Conservation (phyloP, 1,140 invertebrate species). For the Caenorhabditis inopinata region DNA sequence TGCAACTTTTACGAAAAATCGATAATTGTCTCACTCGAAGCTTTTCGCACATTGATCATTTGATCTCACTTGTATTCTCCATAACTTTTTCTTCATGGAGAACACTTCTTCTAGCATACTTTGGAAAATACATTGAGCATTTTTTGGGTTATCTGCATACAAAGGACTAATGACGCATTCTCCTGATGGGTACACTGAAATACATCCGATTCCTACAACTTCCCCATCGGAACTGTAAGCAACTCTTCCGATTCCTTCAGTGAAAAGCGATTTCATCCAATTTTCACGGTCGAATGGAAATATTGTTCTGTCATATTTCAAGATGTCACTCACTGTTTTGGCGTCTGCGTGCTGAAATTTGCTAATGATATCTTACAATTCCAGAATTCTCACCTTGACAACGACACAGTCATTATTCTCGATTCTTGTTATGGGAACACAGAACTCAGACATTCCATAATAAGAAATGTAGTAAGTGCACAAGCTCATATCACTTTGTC, state of each 20-base stretch:
- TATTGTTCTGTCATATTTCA: conserved; percentile 25
- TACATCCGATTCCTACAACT: background rate
- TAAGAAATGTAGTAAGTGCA: conserved; percentile 2
- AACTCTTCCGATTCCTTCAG: background rate
- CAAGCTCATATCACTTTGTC: background rate
- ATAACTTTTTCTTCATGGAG: background rate
- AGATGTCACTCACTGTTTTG: background rate
- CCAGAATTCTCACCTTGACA: background rate
- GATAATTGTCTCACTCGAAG: background rate
- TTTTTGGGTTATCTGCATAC: background rate
- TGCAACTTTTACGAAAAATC: background rate
- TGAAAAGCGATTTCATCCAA: conserved; percentile 8
- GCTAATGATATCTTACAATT: background rate
- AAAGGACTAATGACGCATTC: conserved; percentile 5
- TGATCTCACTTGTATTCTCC: conserved; percentile 9
- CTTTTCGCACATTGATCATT: background rate
- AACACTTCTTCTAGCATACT: conserved; percentile 11
- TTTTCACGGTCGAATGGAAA: conserved; percentile 17
- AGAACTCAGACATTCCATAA: background rate
- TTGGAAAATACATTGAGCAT: background rate
- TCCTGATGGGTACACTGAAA: conserved; percentile 11
- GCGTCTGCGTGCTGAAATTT: background rate
- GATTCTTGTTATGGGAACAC: background rate
- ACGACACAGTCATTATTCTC: background rate
- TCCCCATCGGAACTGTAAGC: background rate